Conservation (phyloP, 2,888 invertebrate genomes). For the Vannuccia rotundouncinata region DNA sequence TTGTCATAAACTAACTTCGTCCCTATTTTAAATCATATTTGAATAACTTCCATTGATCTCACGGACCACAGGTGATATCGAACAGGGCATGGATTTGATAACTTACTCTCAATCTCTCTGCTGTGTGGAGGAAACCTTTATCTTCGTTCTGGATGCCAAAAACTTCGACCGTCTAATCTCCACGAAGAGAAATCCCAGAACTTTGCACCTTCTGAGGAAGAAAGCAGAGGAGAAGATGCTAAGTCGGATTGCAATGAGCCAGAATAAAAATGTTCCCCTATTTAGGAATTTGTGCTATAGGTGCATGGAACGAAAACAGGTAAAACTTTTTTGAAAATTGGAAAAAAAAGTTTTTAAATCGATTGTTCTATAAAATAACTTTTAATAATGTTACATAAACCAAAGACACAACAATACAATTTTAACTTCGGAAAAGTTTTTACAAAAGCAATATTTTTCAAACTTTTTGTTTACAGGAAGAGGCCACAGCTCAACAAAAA, state of each 20-base stretch:
- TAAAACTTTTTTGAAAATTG: not conserved
- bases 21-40: too few species aligned
- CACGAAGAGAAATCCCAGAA: slow-evolving; percentile 49
- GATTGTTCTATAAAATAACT: not conserved
- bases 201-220: slow-evolving; percentile 42
- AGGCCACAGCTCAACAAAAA: not conserved
- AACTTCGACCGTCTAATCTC: slow-evolving; percentile 52
- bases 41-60: too few species aligned
- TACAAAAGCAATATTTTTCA: not conserved
- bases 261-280: not conserved
- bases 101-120: slow-evolving; percentile 50
- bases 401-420: not conserved
- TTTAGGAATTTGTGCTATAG: not conserved
- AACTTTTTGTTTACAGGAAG: not conserved
- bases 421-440: not conserved
- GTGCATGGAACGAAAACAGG: not conserved
- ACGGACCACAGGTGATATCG: slow-evolving; percentile 53
- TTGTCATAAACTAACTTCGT: too few species aligned
- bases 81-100: slow-evolving; percentile 48
- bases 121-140: slow-evolving; percentile 49
- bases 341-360: not conserved
- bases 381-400: not conserved
- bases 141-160: slow-evolving; percentile 50
- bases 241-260: not conserved
- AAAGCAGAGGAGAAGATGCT: not conserved